phyloP scores from a whole-genome alignment of 23 tunicate genomes.

The Trididemnum clinides region DNA sequence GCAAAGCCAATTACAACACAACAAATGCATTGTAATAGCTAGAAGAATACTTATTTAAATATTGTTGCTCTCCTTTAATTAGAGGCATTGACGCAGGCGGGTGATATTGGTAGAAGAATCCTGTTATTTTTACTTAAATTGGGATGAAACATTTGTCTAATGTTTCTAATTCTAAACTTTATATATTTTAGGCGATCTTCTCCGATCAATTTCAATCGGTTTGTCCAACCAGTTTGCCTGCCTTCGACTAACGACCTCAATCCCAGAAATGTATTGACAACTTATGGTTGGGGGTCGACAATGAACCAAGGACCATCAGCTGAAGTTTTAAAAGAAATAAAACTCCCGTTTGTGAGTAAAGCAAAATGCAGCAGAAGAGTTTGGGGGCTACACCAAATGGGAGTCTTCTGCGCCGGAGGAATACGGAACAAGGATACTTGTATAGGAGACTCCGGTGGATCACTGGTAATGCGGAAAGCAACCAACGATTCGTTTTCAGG shows the following conservation, averaged over 20 bases:
- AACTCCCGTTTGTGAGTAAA: constrained; percentile 6
- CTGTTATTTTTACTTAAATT: too few species aligned
- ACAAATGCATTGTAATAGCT: too few species aligned
- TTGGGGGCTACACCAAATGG: constrained; percentile 31
- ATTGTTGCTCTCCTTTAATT: too few species aligned
- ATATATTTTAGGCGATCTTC: background rate
- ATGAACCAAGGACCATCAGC: constrained; percentile 34
- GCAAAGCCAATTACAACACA: too few species aligned
- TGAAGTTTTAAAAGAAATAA: constrained; percentile 19
- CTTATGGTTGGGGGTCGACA: constrained; percentile 57
- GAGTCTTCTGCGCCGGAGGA: constrained; percentile 44
- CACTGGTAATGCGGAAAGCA: background rate
- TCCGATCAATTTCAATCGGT: constrained; percentile 34
- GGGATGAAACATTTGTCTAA: background rate
- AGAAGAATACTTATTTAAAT: background rate
- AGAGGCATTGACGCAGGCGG: too few species aligned
- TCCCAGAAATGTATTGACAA: background rate
- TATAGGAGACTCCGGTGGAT: constrained; percentile 54
- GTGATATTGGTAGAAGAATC: too few species aligned
- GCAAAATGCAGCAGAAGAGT: background rate
- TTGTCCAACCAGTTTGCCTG: constrained; percentile 38
- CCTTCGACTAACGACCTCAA: constrained; percentile 1
- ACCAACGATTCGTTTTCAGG: background rate
- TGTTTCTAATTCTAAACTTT: background rate
- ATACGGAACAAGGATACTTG: constrained; percentile 39